Evolutionary conservation across 2,888 invertebrate species (phyloP), one percentile per base, ranked within the genome.

Genomic region (Cosmorhoe ocellata): DNA sequence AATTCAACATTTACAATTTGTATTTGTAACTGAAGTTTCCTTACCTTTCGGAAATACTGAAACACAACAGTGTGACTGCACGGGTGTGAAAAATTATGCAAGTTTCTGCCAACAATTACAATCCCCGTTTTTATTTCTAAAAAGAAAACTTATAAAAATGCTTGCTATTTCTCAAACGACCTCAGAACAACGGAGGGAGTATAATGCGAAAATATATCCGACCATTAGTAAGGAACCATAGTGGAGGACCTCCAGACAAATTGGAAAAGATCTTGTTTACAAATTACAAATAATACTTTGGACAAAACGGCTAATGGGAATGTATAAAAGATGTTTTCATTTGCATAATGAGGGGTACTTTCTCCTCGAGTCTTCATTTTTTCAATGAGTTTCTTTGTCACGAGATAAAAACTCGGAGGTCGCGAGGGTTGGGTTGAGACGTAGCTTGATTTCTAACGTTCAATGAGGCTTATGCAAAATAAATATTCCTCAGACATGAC

Each of bases 281-380:
- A 78, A 80, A 83, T 81, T 77, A 79, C 77, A 80, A 79, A 81
- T 81, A 78, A 79, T 81, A 76, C 73, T 74, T 75, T 69, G 69
- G 70, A 72, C 73, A 70, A 69, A 57, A 69, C 68, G 67, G 69
- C 76, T 79, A 82, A 79, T 77, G 71, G 74, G 67, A 67, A 73
- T 69, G 74, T 76, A 84, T 82, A 83, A 80, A 79, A 80, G 74
- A 82, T 77, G 74, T 76, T 76, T 73, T 79, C 77, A 84, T 84
- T 84, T 83, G 70, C 81, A 82, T 84, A 84, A 84, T 76, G 81
- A 79, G 72, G 56, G 70, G 63, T 68, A 74, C 72, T 81, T 77
- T 72, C 66, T 67, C 52, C 65, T 66, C 55, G 54, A 64, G 68
- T 76, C 70, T 77, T 79, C 69, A 75, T 78, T 81, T 79, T 81